A percentile compares a stretch with the other conserved stretches of the same genome.
Conservation (phyloP, 2,113 vertebrate species). For the Phylloscopus whistleri region DNA sequence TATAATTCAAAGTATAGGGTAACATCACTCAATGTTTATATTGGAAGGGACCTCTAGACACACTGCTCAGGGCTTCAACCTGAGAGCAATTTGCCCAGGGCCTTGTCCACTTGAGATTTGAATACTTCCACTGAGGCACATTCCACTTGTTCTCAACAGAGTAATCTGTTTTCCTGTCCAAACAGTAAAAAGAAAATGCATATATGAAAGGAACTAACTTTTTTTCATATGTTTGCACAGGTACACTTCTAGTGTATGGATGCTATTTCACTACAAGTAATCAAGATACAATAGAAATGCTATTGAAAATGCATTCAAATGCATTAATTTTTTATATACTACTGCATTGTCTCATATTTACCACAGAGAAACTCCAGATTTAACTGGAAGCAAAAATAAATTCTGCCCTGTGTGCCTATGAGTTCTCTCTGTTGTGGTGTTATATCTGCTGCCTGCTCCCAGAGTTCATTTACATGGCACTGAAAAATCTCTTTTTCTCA, state of each 20-base stretch:
- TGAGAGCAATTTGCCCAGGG: background rate
- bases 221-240: background rate
- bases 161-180: background rate
- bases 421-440: background rate
- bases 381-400: background rate
- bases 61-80: background rate
- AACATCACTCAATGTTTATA: background rate
- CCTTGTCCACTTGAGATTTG: background rate
- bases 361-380: background rate
- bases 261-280: background rate
- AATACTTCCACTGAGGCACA: background rate
- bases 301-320: background rate
- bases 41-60: background rate
- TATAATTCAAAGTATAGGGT: background rate
- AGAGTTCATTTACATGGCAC: background rate
- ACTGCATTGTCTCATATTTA: background rate
- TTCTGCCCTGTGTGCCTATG: background rate
- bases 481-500: background rate
- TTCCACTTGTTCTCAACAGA: background rate
- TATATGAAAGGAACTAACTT: background rate
- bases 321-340: background rate
- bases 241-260: background rate
- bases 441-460: background rate
- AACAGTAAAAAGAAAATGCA: background rate
- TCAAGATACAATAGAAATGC: background rate